phyloP scores from a whole-genome alignment of 1,140 invertebrate genomes.

The Agrilus planipennis region DNA sequence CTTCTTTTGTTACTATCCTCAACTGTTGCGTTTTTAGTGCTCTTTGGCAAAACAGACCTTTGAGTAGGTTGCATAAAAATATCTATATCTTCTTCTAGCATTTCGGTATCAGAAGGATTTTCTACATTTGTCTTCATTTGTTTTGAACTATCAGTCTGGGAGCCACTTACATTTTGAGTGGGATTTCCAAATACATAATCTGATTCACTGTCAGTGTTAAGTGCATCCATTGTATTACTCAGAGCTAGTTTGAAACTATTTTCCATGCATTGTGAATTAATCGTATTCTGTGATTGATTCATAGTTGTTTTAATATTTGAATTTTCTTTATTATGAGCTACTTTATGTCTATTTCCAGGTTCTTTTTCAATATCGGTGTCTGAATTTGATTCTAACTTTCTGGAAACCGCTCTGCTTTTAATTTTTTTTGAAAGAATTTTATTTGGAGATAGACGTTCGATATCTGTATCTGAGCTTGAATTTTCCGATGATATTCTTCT shows the following conservation, averaged over 20 bases:
- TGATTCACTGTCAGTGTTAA: neutral
- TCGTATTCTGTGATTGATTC: neutral
- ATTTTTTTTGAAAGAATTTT: neutral
- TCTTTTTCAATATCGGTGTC: neutral
- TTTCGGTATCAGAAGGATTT: neutral
- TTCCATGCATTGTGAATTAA: constrained; percentile 6
- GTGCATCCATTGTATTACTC: neutral
- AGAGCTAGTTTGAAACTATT: neutral
- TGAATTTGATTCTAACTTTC: neutral
- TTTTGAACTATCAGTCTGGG: neutral
- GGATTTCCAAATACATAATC: constrained; percentile 1
- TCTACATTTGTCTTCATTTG: neutral
- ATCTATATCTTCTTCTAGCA: constrained; percentile 4
- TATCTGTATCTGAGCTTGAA: neutral
- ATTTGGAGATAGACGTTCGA: neutral
- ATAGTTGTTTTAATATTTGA: neutral
- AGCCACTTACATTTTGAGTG: no score
- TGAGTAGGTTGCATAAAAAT: constrained; percentile 10
- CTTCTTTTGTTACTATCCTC: neutral
- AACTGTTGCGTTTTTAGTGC: neutral
- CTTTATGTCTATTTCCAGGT: neutral
- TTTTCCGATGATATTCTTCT: neutral
- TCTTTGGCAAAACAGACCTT: neutral
- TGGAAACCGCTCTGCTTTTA: neutral
- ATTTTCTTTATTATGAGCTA: neutral